Evolutionary conservation across 2,888 invertebrate species (phyloP), one percentile per base, ranked within the genome.

Genomic region (Pimpla rufipes): DNA sequence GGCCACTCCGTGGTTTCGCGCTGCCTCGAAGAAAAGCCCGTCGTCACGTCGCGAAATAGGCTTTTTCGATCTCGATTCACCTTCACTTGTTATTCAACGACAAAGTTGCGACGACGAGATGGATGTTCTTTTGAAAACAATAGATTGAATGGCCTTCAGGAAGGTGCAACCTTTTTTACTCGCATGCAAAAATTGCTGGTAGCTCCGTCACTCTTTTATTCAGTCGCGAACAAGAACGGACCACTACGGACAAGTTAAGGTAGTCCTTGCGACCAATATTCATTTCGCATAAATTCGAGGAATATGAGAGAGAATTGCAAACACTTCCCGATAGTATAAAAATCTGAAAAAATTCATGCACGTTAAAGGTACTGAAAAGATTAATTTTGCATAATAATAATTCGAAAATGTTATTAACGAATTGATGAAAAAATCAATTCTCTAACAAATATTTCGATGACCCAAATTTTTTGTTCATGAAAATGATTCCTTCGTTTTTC

Each of bases 1-100:
- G 70, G 50, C 70, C 50, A 74, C 70, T 74, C 57, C 37, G 59
- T 45, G 67, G 67, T 76, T 71, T 70, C 75, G 47, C 5, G 18
- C 23, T 62, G 29, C 55, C n/a, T 68, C 37, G 21, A 70, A 40
- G 62, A 35, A 37, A 18, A 71, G 35, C 35, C 37, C 29, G 50
- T 68, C 10, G 11, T 52, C 18, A 23, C 35, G 2, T 50, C 50
- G 35, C 10, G 18, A 21, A 47, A 21, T 23, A 21, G 13, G 5
- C 4, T 37, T 16, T 18, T 16, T 16, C 62, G 8, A 23, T 45
- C 18, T 42, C n/a, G 66, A 10, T 7, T 0, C 13, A 23, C n/a
- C 8, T 23, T 21, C 42, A 42, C 45, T 66, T 21, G 11, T 40
- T 23, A 64, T 40, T 21, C 21, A 16, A 62, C 18, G 62, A 3